A percentile compares a stretch with the other conserved stretches of the same genome.
Evolutionary conservation across 2,113 vertebrate genomes (phyloP).

Genomic region (Catagonus wagneri): DNA sequence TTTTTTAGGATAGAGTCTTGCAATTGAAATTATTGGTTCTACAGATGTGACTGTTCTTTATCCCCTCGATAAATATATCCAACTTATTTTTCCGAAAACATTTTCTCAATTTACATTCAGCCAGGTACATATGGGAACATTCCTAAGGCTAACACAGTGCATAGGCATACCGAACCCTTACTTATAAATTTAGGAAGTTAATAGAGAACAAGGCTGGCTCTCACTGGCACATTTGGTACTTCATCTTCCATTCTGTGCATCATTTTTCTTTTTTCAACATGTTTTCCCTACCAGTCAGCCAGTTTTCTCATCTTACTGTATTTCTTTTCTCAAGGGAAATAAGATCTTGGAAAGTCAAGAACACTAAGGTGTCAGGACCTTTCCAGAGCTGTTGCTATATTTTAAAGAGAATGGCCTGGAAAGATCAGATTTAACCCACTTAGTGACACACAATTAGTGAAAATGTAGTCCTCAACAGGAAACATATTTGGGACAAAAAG

Average conservation of each 20-base stretch:
- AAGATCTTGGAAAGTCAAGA: background rate
- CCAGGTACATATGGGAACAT: background rate
- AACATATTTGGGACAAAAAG: background rate
- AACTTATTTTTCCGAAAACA: slow-evolving; percentile 62
- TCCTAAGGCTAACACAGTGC: background rate
- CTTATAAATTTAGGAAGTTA: background rate
- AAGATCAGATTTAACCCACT: background rate
- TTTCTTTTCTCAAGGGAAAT: background rate
- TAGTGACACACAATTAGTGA: background rate
- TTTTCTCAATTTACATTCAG: slow-evolving; percentile 12
- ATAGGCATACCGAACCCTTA: background rate
- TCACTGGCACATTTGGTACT: rapidly evolving
- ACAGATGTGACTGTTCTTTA: slow-evolving; percentile 39
- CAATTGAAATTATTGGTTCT: slow-evolving; percentile 51
- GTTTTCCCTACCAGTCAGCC: background rate
- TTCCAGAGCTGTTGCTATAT: background rate
- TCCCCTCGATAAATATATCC: slow-evolving; percentile 49
- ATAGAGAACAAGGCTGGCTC: background rate
- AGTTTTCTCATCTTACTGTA: background rate
- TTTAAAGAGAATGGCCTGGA: background rate
- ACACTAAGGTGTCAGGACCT: background rate
- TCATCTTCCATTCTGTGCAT: background rate
- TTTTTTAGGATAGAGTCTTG: slow-evolving; percentile 38
- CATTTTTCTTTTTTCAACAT: background rate
- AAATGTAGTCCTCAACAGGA: background rate